Base-by-base conservation (phyloP, 2,113 vertebrate species). In the Tretioscincus oriximinensis region DNA sequence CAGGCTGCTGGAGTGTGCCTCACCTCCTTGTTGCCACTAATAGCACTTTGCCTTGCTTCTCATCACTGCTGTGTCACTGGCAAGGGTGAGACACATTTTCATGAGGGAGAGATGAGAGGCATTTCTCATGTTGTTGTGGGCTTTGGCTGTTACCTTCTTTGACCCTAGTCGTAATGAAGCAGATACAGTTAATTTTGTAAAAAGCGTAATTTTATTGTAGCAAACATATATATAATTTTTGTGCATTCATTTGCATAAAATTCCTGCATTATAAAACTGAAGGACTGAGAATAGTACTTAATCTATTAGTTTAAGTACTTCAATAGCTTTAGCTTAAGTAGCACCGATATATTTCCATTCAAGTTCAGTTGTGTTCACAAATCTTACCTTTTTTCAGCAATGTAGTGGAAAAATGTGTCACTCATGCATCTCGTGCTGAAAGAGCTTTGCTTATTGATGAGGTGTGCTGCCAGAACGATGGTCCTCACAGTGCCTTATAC, bases 401-500 rank as follows among this genome's bases (percentile, higher is more conserved):
- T 29, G 98, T 99, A 58, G 98, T 99, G 49, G 98, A 99, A 89
- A 99, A 99, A 82, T 99, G 98, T 81, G 98, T 99, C 86, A 98
- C 98, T 72, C 98, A 99, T 61, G 98, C 98, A 1, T 99, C 98
- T 8, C 98, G 98, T 54, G 96, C 98, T 2, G 98, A 99, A 94
- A 95, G 98, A 88, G 98, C 97, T 51, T 93, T 99, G 86, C 95
- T 99, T 76, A 98, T 99, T 22, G 98, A 99, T 24, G 98, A 99
- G 85, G 97, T 99, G 78, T 99, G 98, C 94, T 99, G 97, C 92
- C 97, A 98, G 96, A 99, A 98, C 47, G 98, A 99, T 54, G 98
- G 98, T 90, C 98, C 98, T 88, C 98, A 99, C 94, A 99, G 98
- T 93, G 98, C 98, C 95, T 96, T 99, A 95, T 99, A 99, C 96